phyloP scores from a whole-genome alignment of 2,113 vertebrate species.

The Semnopithecus entellus region DNA sequence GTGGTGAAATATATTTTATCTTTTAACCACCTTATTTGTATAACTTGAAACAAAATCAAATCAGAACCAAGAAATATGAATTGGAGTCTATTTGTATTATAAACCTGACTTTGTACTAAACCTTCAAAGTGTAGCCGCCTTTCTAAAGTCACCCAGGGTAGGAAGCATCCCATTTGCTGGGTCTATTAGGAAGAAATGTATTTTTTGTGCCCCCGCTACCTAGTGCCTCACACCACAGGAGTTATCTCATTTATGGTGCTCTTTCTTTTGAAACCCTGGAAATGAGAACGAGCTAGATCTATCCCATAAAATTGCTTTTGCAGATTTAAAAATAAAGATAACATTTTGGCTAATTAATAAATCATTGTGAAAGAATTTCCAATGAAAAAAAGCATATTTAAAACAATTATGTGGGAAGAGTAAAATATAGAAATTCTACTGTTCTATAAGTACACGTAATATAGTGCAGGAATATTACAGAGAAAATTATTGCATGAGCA shows the following conservation, averaged over 20 bases:
- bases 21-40: not conserved
- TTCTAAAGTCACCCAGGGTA: constrained; percentile 17
- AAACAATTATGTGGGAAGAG: constrained; percentile 30
- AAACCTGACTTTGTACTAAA: constrained; percentile 44
- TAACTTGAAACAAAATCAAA: constrained; percentile 39
- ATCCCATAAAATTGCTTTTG: not conserved
- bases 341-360: constrained; percentile 50
- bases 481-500: constrained; percentile 19
- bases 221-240: not conserved
- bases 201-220: constrained; percentile 16
- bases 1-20: not conserved
- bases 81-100: not conserved
- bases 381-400: constrained; percentile 44
- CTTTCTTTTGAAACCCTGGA: constrained; percentile 40
- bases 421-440: constrained; percentile 26
- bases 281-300: constrained; percentile 42
- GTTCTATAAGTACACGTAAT: constrained; percentile 45
- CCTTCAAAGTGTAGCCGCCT: not conserved
- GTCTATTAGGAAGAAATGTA: constrained; percentile 28
- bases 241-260: not conserved
- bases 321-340: constrained; percentile 55
- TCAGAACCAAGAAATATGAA: not conserved
- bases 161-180: not conserved
- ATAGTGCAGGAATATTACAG: not conserved
- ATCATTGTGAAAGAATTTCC: constrained; percentile 42